Evolutionary conservation across 2,888 invertebrate genomes (phyloP).

Genomic region (Drosophila mulleri): DNA sequence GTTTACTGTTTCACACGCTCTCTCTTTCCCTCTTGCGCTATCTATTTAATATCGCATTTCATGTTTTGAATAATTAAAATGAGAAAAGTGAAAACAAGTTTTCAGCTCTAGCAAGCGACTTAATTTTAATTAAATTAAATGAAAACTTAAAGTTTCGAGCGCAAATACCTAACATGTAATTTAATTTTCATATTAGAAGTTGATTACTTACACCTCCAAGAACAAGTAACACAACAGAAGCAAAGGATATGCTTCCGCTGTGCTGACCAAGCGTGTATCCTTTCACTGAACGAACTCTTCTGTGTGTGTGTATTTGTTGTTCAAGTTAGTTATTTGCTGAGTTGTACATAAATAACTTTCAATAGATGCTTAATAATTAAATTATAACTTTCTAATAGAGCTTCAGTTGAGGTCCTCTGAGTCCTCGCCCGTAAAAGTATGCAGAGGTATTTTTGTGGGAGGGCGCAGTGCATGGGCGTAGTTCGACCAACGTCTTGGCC

Average conservation of each 20-base stretch:
- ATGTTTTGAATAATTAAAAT: slow-evolving; percentile 4
- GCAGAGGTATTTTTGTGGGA: neutral
- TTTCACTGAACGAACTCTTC: neutral
- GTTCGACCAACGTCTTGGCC: slow-evolving; percentile 36
- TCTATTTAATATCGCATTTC: neutral
- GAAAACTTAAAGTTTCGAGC: neutral
- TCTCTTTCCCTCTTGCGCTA: no score
- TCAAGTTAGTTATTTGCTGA: slow-evolving; percentile 33
- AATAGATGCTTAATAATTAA: slow-evolving; percentile 69
- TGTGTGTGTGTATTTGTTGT: neutral
- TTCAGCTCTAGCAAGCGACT: neutral
- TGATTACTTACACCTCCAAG: neutral
- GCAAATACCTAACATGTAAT: neutral
- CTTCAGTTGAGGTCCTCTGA: slow-evolving; percentile 36
- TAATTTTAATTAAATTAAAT: neutral
- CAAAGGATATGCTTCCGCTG: slow-evolving; percentile 32
- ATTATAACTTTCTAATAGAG: slow-evolving; percentile 57
- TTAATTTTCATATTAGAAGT: neutral
- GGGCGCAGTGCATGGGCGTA: neutral
- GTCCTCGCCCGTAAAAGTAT: neutral
- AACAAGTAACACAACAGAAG: neutral
- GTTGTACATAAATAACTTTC: slow-evolving; percentile 52
- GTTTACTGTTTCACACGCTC: neutral
- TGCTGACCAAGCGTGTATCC: slow-evolving; percentile 22
- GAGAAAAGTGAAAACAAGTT: neutral